phyloP scores from a whole-genome alignment of 2,113 vertebrate genomes.

The Menidia beryllina region DNA sequence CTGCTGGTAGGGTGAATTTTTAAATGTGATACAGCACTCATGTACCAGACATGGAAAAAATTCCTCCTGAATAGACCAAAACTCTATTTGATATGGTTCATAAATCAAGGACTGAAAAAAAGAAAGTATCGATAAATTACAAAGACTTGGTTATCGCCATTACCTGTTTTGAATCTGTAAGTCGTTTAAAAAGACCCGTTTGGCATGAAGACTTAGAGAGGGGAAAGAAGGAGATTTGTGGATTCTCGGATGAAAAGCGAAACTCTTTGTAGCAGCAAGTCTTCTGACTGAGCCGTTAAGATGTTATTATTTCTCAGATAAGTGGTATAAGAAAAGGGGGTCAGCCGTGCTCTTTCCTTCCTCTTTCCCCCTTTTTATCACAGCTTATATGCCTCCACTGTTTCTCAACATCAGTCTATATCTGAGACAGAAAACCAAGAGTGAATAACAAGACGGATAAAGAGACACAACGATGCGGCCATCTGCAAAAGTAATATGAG shows the following conservation, averaged over 20 bases:
- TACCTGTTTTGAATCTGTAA: constrained; percentile 27
- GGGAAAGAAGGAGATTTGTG: constrained; percentile 11
- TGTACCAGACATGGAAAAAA: background rate
- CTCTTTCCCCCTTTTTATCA: constrained; percentile 26
- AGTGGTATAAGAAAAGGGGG: constrained; percentile 49
- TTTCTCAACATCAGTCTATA: constrained; percentile 44
- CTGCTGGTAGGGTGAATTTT: constrained; percentile 40
- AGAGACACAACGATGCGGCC: constrained; percentile 26
- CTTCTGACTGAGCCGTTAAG: constrained; percentile 38
- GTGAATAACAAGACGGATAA: constrained; percentile 33
- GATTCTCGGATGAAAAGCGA: constrained; percentile 34
- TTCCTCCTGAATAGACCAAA: constrained; percentile 19
- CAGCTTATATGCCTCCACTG: constrained; percentile 18
- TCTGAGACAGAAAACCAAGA: constrained; percentile 27
- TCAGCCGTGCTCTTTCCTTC: constrained; percentile 16
- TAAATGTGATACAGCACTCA: constrained; percentile 1
- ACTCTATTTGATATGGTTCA: constrained; percentile 18
- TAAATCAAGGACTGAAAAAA: constrained; percentile 23
- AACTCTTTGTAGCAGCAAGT: constrained; percentile 35
- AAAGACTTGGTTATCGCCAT: constrained; percentile 19
- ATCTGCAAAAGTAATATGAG: constrained; percentile 48
- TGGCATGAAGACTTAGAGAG: constrained; percentile 27
- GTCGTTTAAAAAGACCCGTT: constrained; percentile 32
- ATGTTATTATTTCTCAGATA: constrained; percentile 44
- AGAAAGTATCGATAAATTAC: background rate